phyloP scores from a whole-genome alignment of 1,140 invertebrate genomes.

The Sitobion miscanthi region DNA sequence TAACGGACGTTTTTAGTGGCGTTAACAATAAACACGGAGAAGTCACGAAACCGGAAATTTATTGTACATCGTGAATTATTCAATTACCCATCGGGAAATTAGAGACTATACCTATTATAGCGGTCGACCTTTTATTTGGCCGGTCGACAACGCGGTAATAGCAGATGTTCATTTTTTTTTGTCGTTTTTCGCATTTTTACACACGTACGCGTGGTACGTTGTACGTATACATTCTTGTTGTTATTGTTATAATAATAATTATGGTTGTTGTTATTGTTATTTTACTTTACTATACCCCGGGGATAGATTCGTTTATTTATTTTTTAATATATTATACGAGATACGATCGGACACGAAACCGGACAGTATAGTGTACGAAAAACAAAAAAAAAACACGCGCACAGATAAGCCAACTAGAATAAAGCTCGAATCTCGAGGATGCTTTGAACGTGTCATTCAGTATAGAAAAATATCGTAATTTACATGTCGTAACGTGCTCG shows the following conservation, averaged over 20 bases:
- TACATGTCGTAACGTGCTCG: neutral
- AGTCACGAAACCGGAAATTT: neutral
- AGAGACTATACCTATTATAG: neutral
- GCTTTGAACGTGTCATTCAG: neutral
- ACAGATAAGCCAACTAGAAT: neutral
- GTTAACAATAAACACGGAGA: neutral
- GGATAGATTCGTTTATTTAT: neutral
- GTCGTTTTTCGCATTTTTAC: neutral
- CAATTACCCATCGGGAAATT: conserved; percentile 3
- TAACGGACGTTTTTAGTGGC: neutral
- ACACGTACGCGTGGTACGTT: neutral
- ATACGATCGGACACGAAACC: neutral
- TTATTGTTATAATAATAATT: neutral
- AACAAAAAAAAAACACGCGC: neutral
- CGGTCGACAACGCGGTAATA: neutral
- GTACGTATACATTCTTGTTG: neutral
- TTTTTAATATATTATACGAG: neutral
- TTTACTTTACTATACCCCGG: neutral
- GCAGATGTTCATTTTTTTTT: neutral
- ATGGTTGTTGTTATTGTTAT: neutral
- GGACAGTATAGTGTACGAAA: neutral
- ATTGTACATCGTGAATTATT: neutral
- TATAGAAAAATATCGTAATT: neutral
- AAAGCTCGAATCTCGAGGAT: neutral
- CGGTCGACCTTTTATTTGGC: neutral